Conservation (phyloP, 2,797 vertebrate genomes). For the Mareca penelope region DNA sequence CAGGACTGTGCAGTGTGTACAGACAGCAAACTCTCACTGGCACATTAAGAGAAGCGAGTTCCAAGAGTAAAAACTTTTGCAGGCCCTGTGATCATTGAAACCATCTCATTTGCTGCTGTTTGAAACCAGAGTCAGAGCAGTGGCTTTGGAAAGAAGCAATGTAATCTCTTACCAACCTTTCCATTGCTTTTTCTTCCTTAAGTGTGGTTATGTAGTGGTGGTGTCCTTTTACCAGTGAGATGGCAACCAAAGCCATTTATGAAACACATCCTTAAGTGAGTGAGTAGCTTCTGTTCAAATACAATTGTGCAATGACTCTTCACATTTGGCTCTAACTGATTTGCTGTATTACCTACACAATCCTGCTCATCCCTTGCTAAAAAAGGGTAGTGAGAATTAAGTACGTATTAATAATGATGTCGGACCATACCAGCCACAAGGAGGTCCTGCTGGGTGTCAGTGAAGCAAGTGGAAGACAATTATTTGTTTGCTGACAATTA, state of each 20-base stretch:
- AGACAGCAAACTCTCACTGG: background rate
- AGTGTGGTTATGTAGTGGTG: background rate
- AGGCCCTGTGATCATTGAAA: background rate
- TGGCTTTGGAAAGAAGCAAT: background rate
- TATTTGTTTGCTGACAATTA: background rate
- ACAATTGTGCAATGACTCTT: background rate
- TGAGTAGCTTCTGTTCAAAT: background rate
- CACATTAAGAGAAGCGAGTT: background rate
- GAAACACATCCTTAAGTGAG: background rate
- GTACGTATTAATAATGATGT: background rate
- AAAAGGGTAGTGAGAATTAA: background rate
- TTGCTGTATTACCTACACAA: too few species aligned
- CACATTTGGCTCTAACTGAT: background rate
- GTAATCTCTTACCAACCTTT: background rate
- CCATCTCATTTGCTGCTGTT: background rate
- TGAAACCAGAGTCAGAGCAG: background rate
- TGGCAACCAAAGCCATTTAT: background rate
- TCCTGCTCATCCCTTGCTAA: background rate
- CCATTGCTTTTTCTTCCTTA: background rate
- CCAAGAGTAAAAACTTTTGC: background rate
- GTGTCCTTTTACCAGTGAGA: background rate
- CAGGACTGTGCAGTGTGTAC: background rate
- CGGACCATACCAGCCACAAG: accelerated
- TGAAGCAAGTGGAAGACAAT: background rate
- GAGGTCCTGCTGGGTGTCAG: background rate